Conservation (phyloP, 2,113 vertebrate genomes). For the Limanda limanda region DNA sequence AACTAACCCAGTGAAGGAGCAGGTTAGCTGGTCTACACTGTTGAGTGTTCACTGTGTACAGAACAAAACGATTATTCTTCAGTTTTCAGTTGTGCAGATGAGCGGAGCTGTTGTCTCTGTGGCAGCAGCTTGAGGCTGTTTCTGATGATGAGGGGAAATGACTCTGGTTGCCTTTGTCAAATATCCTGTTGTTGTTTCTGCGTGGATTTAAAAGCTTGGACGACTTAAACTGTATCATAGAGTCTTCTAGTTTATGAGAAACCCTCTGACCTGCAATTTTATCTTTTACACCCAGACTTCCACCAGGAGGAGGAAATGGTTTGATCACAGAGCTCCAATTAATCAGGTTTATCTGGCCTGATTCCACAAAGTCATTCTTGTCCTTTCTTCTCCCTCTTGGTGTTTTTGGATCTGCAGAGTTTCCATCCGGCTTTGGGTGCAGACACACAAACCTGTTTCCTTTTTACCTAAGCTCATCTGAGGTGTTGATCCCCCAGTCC, state of each 20-base stretch:
- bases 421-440: constrained; percentile 43
- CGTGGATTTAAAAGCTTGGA: constrained; percentile 42
- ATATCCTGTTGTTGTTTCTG: constrained; percentile 73
- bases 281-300: constrained; percentile 69
- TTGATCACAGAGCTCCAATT: constrained; percentile 39
- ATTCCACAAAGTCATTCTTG: constrained; percentile 32
- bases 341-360: constrained; percentile 35
- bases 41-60: background rate
- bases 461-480: background rate
- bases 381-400: constrained; percentile 16
- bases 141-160: constrained; percentile 56
- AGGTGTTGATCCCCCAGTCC: background rate
- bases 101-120: background rate
- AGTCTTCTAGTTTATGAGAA: constrained; percentile 35
- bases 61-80: background rate
- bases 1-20: background rate
- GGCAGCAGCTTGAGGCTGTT: constrained; percentile 1
- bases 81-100: background rate
- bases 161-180: constrained; percentile 49
- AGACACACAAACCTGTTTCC: constrained; percentile 8
- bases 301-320: constrained; percentile 51
- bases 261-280: constrained; percentile 47
- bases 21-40: background rate
- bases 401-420: constrained; percentile 41
- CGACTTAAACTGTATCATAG: constrained; percentile 30